phyloP scores from a whole-genome alignment of 2,797 vertebrate species.

The Meda fulgida region DNA sequence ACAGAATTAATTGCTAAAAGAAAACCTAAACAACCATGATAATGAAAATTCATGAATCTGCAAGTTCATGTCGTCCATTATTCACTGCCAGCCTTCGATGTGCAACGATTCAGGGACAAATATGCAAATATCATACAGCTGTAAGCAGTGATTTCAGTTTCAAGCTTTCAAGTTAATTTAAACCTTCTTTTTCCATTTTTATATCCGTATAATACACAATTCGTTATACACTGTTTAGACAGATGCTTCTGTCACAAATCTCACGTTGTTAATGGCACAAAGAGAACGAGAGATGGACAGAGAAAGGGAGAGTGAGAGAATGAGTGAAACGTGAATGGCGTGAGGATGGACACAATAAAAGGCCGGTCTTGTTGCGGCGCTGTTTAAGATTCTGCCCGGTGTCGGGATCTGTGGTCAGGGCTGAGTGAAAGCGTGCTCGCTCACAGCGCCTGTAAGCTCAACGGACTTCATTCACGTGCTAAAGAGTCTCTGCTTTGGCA shows the following conservation, averaged over 20 bases:
- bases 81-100: background rate
- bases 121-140: conserved; percentile 25
- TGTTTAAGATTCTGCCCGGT: conserved; percentile 80
- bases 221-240: background rate
- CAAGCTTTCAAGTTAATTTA: background rate
- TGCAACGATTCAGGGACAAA: conserved; percentile 16
- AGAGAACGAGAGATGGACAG: background rate
- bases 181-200: background rate
- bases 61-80: background rate
- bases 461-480: conserved; percentile 83
- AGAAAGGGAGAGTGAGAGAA: conserved; percentile 18
- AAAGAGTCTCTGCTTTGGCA: conserved; percentile 85
- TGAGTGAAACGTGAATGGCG: conserved; percentile 21
- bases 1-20: background rate
- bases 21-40: conserved; percentile 24
- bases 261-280: background rate
- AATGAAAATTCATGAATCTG: conserved; percentile 8
- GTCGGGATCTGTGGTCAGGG: conserved; percentile 31
- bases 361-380: conserved; percentile 69
- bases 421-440: conserved; percentile 70
- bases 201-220: background rate
- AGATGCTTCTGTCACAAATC: background rate
- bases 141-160: background rate
- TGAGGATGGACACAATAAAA: conserved; percentile 35
- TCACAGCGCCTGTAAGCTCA: conserved; percentile 82